Evolutionary conservation across 2,113 vertebrate species (phyloP).

Genomic region (Sigmodon hispidus): DNA sequence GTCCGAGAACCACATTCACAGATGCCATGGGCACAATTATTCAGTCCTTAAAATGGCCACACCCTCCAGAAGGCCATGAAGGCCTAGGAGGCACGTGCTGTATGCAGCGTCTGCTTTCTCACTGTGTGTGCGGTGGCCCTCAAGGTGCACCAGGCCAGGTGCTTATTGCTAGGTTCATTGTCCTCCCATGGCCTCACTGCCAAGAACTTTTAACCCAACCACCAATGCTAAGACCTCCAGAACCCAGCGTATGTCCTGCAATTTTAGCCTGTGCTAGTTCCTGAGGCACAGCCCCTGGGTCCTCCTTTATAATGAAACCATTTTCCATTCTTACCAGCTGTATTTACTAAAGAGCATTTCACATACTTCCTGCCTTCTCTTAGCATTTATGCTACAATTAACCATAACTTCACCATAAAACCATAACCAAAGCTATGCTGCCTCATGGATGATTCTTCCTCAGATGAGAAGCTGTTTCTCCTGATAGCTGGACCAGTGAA

Average conservation of each 20-base stretch:
- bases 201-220: neutral
- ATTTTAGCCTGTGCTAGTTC: rapidly evolving
- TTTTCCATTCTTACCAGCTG: neutral
- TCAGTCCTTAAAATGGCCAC: neutral
- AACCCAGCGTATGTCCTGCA: neutral
- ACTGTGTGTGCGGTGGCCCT: neutral
- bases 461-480: neutral
- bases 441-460: neutral
- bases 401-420: neutral
- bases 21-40: too few species aligned
- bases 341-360: neutral
- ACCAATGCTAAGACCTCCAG: neutral
- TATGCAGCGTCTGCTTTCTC: neutral
- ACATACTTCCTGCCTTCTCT: neutral
- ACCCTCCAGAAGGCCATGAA: neutral
- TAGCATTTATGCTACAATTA: neutral
- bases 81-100: neutral
- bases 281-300: neutral
- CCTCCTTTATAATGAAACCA: neutral
- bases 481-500: neutral
- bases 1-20: neutral
- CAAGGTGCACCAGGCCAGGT: neutral
- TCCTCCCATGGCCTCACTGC: neutral
- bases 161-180: neutral
- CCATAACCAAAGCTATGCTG: neutral